Conservation (phyloP, 2,888 invertebrate genomes). For the Archaeoteleia sp. region DNA sequence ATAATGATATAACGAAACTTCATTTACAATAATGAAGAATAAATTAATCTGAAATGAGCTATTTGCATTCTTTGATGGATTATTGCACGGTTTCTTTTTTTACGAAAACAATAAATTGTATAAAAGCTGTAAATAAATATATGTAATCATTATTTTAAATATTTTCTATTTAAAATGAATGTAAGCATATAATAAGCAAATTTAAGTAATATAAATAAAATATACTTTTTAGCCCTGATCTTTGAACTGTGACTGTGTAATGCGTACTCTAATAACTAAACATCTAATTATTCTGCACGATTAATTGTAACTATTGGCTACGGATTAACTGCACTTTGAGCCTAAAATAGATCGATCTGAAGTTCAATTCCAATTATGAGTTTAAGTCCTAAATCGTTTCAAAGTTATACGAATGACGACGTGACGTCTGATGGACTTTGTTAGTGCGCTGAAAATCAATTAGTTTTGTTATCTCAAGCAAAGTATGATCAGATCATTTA, state of each 20-base stretch:
- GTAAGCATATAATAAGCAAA: too few species aligned
- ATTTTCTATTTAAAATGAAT: too few species aligned
- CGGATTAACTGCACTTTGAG: conserved; percentile 10
- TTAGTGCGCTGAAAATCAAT: conserved; percentile 7
- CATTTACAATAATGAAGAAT: conserved; percentile 14
- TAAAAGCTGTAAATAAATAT: too few species aligned
- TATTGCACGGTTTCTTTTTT: conserved; percentile 1
- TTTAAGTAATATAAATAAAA: too few species aligned
- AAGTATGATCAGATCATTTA: background rate
- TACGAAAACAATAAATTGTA: too few species aligned
- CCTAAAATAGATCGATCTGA: conserved; percentile 3
- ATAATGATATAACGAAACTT: conserved; percentile 2
- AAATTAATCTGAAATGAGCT: conserved; percentile 13
- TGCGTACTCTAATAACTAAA: too few species aligned
- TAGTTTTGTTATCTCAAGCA: conserved; percentile 12
- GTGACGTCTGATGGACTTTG: conserved; percentile 4
- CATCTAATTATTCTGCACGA: too few species aligned
- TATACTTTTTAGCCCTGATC: too few species aligned
- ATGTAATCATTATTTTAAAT: too few species aligned
- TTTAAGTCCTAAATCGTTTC: conserved; percentile 13
- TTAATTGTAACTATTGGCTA: background rate
- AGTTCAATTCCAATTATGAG: background rate
- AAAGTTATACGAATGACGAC: conserved; percentile 9
- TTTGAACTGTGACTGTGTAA: too few species aligned
- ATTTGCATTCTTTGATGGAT: conserved; percentile 19